Conservation (phyloP, 64 coral and sea anemone species). For the Porites australiensis region DNA sequence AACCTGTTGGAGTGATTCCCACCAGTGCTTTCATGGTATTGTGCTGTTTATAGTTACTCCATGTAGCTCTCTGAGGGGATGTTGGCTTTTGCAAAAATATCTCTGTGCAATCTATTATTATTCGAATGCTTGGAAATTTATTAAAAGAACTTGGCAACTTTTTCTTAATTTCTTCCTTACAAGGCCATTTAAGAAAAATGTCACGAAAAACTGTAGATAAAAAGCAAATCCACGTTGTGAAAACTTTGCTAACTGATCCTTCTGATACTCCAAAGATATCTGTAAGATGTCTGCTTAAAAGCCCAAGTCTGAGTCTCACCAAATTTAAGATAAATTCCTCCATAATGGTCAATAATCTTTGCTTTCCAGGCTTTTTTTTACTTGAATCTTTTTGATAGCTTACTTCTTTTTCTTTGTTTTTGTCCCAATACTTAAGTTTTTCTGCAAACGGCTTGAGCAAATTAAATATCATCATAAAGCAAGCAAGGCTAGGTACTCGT, state of each 20-base stretch:
- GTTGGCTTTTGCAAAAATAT: slow-evolving; percentile 16
- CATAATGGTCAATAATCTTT: slow-evolving; percentile 36
- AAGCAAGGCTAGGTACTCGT: slow-evolving; percentile 27
- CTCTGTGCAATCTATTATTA: slow-evolving; percentile 18
- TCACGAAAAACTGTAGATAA: slow-evolving; percentile 51
- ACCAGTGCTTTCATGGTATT: slow-evolving; percentile 41
- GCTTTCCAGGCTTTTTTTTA: slow-evolving; percentile 38
- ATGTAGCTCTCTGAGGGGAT: slow-evolving; percentile 10
- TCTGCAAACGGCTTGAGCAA: slow-evolving; percentile 41
- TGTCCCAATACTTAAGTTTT: slow-evolving; percentile 63
- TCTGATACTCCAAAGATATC: slow-evolving; percentile 66
- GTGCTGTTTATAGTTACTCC: slow-evolving; percentile 44
- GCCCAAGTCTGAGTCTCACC: slow-evolving; percentile 53
- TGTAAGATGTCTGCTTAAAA: background rate
- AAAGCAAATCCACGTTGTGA: slow-evolving; percentile 45
- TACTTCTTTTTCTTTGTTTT: slow-evolving; percentile 33
- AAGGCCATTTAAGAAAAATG: slow-evolving; percentile 55
- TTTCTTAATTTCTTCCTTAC: slow-evolving; percentile 39
- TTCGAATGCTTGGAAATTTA: slow-evolving; percentile 40
- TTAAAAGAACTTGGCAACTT: slow-evolving; percentile 49
- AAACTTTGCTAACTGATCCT: slow-evolving; percentile 26
- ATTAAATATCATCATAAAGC: slow-evolving; percentile 15
- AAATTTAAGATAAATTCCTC: slow-evolving; percentile 67
- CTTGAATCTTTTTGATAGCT: background rate
- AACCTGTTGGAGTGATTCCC: slow-evolving; percentile 55